Base-by-base conservation (phyloP, 2,797 vertebrate genomes). In the Brotula barbata region DNA sequence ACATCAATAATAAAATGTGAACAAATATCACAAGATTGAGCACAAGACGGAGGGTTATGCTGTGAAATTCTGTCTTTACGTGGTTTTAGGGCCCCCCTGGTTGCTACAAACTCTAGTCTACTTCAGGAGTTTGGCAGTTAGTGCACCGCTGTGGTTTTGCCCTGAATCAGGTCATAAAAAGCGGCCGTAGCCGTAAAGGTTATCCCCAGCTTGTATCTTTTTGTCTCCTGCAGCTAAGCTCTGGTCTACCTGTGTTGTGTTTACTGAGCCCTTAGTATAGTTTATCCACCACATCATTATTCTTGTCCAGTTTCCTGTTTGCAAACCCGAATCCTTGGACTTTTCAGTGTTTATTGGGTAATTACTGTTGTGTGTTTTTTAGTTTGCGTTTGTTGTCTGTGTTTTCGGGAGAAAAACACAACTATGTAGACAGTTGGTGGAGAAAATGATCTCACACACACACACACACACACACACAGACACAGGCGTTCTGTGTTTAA, bases 91-190 rank as follows among this genome's bases (percentile, higher is more conserved):
- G 40, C 67, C 69, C 54, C 31, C 48, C 66, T 23, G 47, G 39
- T 62, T 61, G 45, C 53, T 31, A 14, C 48, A 43, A 42, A 51
- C 19, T 56, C 58, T 52, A 4, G 47, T 54, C 44, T 44, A 21
- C 33, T 45, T 50, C 47, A 51, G 71, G 78, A 60, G 48, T 47
- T 39, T 53, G 34, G 48, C 56, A 34, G 48, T 57, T 72, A 56
- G 42, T 72, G 43, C 59, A 50, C 50, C 71, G 59, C 23, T 65
- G 68, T 49, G 50, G 54, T 55, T 69, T 55, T 11, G 58, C 60
- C 65, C 19, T 71, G 61, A 73, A 62, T 75, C 47, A 56, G 58
- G 58, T 64, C 53, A 75, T 56, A 51, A 60, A 70, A 80, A 65
- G 48, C 33, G 58, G 54, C 42, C 42, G 34, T 22, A 53, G 49